Base-by-base conservation (phyloP, 2,888 invertebrate genomes). In the Rapana venosa region DNA sequence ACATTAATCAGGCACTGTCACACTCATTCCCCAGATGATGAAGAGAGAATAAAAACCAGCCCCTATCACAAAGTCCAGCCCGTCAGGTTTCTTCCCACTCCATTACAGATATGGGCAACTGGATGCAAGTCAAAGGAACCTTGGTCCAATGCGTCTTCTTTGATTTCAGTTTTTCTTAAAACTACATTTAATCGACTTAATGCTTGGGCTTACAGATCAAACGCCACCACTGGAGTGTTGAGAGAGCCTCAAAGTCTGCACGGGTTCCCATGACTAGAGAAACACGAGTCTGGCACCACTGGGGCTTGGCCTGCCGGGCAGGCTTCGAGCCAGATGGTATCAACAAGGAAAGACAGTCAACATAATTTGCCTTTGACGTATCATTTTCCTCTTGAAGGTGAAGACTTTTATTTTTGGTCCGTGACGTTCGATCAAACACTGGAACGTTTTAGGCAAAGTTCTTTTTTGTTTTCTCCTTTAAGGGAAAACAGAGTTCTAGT, bases 181-280 rank as follows among this genome's bases (percentile, higher is more conserved):
- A 35, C 26, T 30, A 30, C 86, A 86, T n/a, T 86, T 86, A 86
- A 86, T 86, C 86, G 86, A 58, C 58, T 20, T 86, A 86, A 86
- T 86, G 86, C 56, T 26, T 20, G 56, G 35, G 61, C 66, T 22
- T 86, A n/a, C 61, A 32, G 32, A 61, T 66, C 86, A 86, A 86
- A 86, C 32, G 35, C 11, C 20, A 30, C 8, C 81, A 26, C 81
- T 36, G 47, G 36, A 26, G 22, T 36, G 36, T 11, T 22, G 74
- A 26, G 74, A 74, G 36, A 36, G 15, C 26, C 32, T 20, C 13
- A 32, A 79, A 32, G 35, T 79, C 35, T 32, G 77, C 26, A 4
- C 20, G 61, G 61, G 61, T 15, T 22, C 1, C 61, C 61, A 61
- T 22, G 20, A 61, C 20, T 13, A 61, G 61, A 61, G 61, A 61